These are phyloP conservation scores for Eira barbara DNA, from an alignment of 2,113 vertebrate species.

Conservation along the genomic window DNA sequence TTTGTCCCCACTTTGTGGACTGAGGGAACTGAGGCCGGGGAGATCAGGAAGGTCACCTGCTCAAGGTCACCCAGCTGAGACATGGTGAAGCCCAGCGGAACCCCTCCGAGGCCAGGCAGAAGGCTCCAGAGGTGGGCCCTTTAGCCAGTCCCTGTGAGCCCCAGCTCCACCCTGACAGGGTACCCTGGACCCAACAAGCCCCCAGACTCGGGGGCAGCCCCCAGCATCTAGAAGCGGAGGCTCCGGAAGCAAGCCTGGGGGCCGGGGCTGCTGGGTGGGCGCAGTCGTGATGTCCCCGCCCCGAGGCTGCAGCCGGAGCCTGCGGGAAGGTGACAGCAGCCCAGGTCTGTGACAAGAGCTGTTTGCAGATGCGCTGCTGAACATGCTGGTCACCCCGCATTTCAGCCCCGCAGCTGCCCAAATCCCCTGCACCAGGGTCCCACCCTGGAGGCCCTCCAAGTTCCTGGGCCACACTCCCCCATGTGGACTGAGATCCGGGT, in stretches of 20 bases:
- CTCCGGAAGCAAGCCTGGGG: neutral
- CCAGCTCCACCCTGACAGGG: no score
- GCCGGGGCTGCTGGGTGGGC: neutral
- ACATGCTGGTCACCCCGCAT: accelerated
- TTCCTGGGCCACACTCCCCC: accelerated
- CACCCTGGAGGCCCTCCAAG: accelerated
- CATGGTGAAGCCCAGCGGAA: accelerated
- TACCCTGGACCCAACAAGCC: neutral
- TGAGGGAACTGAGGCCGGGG: neutral
- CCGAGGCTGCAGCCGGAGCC: accelerated
- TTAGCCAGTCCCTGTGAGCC: accelerated
- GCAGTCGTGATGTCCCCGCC: accelerated
- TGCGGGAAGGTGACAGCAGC: no score
- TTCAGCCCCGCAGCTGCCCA: neutral
- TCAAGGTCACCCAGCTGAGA: neutral
- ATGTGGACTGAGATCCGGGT: neutral
- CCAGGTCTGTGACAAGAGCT: neutral
- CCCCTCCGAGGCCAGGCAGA: neutral
- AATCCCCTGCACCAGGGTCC: neutral
- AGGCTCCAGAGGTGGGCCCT: neutral
- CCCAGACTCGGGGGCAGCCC: accelerated
- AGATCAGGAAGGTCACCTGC: neutral
- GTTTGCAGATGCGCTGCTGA: neutral
- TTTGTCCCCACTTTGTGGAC: neutral
- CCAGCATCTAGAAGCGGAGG: neutral